These are phyloP conservation scores for Gadopsis bispinosus DNA, from an alignment of 2,797 vertebrate species.

Conservation along the genomic window DNA sequence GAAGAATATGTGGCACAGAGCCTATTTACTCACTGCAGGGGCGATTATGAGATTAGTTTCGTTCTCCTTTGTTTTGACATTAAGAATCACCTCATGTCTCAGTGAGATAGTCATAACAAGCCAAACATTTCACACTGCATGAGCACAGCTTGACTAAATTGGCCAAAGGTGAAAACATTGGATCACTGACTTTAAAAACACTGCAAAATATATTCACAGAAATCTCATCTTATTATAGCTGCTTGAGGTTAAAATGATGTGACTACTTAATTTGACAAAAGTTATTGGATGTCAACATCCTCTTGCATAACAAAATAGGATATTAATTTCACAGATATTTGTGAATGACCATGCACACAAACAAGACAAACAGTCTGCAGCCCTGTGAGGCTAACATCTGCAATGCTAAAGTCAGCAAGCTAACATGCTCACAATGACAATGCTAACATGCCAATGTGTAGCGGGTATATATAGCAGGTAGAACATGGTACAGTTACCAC, in stretches of 20 bases:
- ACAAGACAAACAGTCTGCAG: background rate
- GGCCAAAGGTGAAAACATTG: slow-evolving; percentile 16
- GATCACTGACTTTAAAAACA: slow-evolving; percentile 17
- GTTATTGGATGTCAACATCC: background rate
- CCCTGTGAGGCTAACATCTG: background rate
- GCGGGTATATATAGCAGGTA: background rate
- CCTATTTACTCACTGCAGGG: slow-evolving; percentile 27
- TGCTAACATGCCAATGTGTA: background rate
- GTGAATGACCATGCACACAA: background rate
- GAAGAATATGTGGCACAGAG: background rate
- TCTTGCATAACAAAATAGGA: slow-evolving; percentile 2
- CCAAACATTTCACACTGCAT: slow-evolving; percentile 27
- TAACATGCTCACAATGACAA: background rate
- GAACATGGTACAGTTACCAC: background rate
- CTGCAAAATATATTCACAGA: slow-evolving; percentile 13
- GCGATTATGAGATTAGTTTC: slow-evolving; percentile 30
- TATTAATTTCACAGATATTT: background rate
- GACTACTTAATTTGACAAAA: background rate
- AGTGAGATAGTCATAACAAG: slow-evolving; percentile 34
- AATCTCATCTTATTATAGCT: slow-evolving; percentile 5
- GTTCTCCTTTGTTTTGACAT: slow-evolving; percentile 41
- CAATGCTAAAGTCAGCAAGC: too few species aligned
- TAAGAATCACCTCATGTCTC: slow-evolving; percentile 28
- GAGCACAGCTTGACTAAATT: slow-evolving; percentile 23
- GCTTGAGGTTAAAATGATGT: slow-evolving; percentile 5